Base-by-base conservation (phyloP, 2,888 invertebrate genomes). In the Drosophila robusta region DNA sequence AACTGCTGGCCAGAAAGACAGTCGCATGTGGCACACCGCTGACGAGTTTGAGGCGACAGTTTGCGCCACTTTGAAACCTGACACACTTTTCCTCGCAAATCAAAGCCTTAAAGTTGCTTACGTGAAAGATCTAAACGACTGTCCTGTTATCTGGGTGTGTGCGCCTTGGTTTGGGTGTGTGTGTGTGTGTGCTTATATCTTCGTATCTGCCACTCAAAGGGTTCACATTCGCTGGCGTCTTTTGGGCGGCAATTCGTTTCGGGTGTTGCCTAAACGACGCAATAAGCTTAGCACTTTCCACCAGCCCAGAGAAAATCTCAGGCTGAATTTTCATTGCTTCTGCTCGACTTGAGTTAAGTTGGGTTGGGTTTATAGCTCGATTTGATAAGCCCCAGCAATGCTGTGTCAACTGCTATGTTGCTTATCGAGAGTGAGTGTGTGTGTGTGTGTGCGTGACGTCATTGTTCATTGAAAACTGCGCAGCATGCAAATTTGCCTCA, bases 201-300 rank as follows among this genome's bases (percentile, higher is more conserved):
- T 52, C 56, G 52, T 76, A 52, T 67, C 60, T 78, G 71, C 61
- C 72, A 70, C 64, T 77, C 70, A 85, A 82, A 87, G 73, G 87
- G 81, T 81, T 84, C 66, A 41, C 60, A 14, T 62, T 26, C 41
- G 64, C 32, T 69, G 69, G 54, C 75, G 78, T 68, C 80, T 67
- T 70, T 69, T 82, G 58, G 71, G 69, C 55, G 64, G 57, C 81
- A 81, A 87, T 87, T 87, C 81, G 79, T 80, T 82, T 69, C 58
- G 83, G 87, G 74, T 86, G 84, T 79, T 84, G 87, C 62, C 77
- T 78, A 85, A 85, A 87, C 77, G 88, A 87, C 85, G 88, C 85
- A 87, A 80, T 85, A 85, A 85, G 85, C 87, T 85, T 87, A 85
- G 75, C 85, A 85, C 83, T 85, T 83, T 63, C 73, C 49, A 38